Percentiles rank a stretch among this genome's conserved stretches.
phyloP scores from a whole-genome alignment of 2,888 invertebrate species.

The Oxycera nigricornis region DNA sequence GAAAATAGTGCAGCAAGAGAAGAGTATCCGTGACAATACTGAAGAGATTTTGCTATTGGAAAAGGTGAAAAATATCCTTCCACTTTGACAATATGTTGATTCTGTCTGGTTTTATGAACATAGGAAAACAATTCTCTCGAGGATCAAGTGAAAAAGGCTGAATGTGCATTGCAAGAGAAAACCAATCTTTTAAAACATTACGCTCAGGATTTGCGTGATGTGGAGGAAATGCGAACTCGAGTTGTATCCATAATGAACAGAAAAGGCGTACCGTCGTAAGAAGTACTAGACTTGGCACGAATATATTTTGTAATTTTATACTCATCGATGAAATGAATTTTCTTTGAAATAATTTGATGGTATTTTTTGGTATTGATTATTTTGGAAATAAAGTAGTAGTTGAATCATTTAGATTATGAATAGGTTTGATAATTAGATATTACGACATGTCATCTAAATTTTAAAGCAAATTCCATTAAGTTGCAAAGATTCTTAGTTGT shows the following conservation, averaged over 20 bases:
- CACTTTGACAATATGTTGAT: not conserved
- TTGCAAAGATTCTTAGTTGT: too few species aligned
- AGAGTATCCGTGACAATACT: constrained; percentile 23
- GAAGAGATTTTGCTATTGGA: constrained; percentile 29
- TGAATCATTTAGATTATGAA: not conserved
- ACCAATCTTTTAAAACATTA: constrained; percentile 37
- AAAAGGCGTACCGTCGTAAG: not conserved
- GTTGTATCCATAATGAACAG: constrained; percentile 34
- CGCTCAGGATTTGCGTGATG: constrained; percentile 38
- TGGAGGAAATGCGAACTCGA: constrained; percentile 43
- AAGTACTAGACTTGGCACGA: not conserved
- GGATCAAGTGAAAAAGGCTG: constrained; percentile 14
- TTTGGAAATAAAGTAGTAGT: constrained; percentile 2
- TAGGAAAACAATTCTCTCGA: constrained; percentile 34
- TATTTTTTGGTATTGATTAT: not conserved
- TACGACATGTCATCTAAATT: too few species aligned
- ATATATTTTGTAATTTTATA: constrained; percentile 1
- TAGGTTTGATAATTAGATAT: too few species aligned
- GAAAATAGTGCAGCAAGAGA: constrained; percentile 26
- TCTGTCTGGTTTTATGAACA: not conserved
- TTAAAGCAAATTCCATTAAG: too few species aligned
- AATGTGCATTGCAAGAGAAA: constrained; percentile 35
- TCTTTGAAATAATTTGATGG: not conserved
- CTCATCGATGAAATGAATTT: not conserved
- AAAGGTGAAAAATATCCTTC: not conserved